A percentile compares a stretch with the other conserved stretches of the same genome.
phyloP scores from a whole-genome alignment of 2,888 invertebrate species.

The Leucania comma region DNA sequence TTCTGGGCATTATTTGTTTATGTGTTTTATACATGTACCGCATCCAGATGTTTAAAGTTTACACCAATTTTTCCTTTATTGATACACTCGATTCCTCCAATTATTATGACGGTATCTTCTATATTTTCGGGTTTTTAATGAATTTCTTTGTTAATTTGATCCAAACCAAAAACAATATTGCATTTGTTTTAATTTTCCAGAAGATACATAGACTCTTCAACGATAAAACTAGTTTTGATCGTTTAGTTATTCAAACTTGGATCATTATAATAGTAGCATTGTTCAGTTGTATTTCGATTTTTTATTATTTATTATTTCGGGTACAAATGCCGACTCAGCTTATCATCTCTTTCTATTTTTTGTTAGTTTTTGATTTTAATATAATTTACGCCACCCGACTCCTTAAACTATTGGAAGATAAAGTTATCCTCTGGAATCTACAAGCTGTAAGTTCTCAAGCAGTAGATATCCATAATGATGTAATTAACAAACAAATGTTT shows the following conservation, averaged over 20 bases:
- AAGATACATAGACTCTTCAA: neutral
- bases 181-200: neutral
- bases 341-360: neutral
- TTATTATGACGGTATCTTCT: neutral
- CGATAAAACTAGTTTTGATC: neutral
- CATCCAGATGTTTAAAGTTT: too few species aligned
- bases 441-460: neutral
- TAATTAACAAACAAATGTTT: neutral
- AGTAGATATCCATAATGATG: neutral
- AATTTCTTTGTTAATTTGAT: neutral
- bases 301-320: neutral
- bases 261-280: neutral
- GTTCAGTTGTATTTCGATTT: neutral
- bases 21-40: neutral
- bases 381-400: neutral
- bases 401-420: neutral
- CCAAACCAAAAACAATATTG: neutral
- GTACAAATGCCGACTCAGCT: neutral
- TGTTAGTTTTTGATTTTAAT: slow-evolving; percentile 3
- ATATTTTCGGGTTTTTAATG: neutral
- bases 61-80: too few species aligned
- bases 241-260: neutral
- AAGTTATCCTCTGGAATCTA: neutral
- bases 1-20: neutral
- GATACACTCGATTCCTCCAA: neutral